Base-by-base conservation (phyloP, 2,888 invertebrate species). In the Noctua fimbriata region DNA sequence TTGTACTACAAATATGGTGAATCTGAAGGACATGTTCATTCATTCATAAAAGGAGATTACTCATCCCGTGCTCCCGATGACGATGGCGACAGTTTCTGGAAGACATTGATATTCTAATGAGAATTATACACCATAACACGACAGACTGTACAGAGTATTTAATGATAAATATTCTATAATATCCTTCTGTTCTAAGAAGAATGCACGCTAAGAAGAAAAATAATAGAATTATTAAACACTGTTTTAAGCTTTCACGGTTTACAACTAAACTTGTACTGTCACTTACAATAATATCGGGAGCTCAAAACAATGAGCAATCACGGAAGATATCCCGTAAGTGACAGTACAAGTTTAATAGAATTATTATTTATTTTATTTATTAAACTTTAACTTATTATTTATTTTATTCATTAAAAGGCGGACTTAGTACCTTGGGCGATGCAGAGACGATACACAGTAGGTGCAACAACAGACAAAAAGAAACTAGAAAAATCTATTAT, bases 21-120 rank as follows among this genome's bases (percentile, higher is more conserved):
- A 6, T n/a, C n/a, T 36, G 1, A n/a, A 63, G 69, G 78, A 28
- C 83, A 32, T 69, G 52, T 83, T 16, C 67, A 78, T 83, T 83
- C 83, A 80, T 77, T 81, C 52, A 63, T 28, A 36, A 69, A 60
- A 6, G n/a, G 2, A 6, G 28, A 52, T 81, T 81, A 81, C 60
- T 81, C 80, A 81, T 78, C 32, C 9, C n/a, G 44, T 2, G 9
- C 1, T 52, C 36, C 52, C 9, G 21, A 52, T 77, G 83, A 83
- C 67, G 36, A 16, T 63, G 21, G 12, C 32, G n/a, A n/a, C 14
- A 28, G 58, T 81, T 14, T 63, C 36, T 81, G 69, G 80, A 83
- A 83, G 6, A 44, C 77, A 12, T 32, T 67, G 80, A 69, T 81
- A 74, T 67, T 52, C 14, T 69, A 44, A 60, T 47, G 28, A 28